Conservation (phyloP, 2,113 vertebrate genomes). For the Alethe castanea region DNA sequence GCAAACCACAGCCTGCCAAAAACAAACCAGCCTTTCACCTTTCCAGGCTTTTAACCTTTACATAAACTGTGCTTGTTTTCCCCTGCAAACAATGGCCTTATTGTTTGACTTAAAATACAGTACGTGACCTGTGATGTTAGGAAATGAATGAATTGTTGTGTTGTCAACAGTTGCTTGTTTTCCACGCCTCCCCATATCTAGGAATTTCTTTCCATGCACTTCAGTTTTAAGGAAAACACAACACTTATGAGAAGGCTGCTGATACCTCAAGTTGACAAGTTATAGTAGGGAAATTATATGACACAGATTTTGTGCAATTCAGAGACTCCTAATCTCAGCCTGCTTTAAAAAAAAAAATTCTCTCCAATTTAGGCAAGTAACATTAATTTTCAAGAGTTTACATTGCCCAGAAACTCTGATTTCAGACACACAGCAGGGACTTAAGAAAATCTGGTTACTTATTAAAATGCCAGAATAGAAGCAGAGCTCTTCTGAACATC, state of each 20-base stretch:
- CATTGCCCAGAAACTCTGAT: background rate
- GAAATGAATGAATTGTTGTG: conserved; percentile 78
- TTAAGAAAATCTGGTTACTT: background rate
- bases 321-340: background rate
- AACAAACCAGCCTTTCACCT: conserved; percentile 58
- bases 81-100: conserved; percentile 71
- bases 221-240: conserved; percentile 52
- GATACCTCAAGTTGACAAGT: background rate
- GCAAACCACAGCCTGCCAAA: background rate
- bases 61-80: conserved; percentile 68
- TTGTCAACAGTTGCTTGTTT: conserved; percentile 71
- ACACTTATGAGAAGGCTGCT: background rate
- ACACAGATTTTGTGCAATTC: background rate
- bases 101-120: conserved; percentile 71
- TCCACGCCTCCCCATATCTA: conserved; percentile 62
- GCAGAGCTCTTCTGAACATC: background rate
- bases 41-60: conserved; percentile 64
- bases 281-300: background rate
- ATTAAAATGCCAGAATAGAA: background rate
- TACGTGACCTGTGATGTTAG: conserved; percentile 68
- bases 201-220: conserved; percentile 65
- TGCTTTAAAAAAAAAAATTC: background rate
- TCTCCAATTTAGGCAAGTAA: background rate
- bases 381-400: background rate
- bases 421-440: background rate